A percentile compares a stretch with the other conserved stretches of the same genome.
Conservation (phyloP, 2,888 invertebrate species). For the Acholoe squamosa region DNA sequence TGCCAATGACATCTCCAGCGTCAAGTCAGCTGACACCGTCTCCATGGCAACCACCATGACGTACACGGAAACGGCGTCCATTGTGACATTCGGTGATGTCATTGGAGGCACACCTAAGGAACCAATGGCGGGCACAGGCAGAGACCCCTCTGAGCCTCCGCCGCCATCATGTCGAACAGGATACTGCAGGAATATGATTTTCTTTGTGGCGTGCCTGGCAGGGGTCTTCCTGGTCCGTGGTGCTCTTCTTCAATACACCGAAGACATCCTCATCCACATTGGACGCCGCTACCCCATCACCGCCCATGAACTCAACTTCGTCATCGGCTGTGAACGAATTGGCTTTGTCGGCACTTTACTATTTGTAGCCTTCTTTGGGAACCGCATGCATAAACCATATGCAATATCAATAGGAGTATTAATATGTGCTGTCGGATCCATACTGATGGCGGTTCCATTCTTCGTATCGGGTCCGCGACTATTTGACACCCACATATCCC, state of each 20-base stretch:
- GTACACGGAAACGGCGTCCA: background rate
- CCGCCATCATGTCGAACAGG: conserved; percentile 34
- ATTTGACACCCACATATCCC: background rate
- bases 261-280: conserved; percentile 35
- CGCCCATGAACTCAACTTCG: background rate
- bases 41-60: background rate
- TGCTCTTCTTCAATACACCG: conserved; percentile 26
- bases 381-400: conserved; percentile 33
- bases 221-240: conserved; percentile 21
- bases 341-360: conserved; percentile 38
- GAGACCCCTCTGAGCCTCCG: background rate
- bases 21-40: background rate
- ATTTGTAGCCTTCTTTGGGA: conserved; percentile 54
- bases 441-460: conserved; percentile 34
- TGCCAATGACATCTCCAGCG: conserved; percentile 4
- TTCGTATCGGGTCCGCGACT: conserved; percentile 54
- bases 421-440: background rate
- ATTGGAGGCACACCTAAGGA: background rate
- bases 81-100: background rate
- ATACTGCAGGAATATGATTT: conserved; percentile 3
- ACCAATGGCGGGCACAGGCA: background rate
- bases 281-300: conserved; percentile 45
- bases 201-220: conserved; percentile 23
- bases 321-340: conserved; percentile 48
- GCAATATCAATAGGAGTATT: conserved; percentile 26